These are phyloP conservation scores for Alaudala cheleensis DNA, from an alignment of 2,113 vertebrate genomes.

Conservation along the genomic window DNA sequence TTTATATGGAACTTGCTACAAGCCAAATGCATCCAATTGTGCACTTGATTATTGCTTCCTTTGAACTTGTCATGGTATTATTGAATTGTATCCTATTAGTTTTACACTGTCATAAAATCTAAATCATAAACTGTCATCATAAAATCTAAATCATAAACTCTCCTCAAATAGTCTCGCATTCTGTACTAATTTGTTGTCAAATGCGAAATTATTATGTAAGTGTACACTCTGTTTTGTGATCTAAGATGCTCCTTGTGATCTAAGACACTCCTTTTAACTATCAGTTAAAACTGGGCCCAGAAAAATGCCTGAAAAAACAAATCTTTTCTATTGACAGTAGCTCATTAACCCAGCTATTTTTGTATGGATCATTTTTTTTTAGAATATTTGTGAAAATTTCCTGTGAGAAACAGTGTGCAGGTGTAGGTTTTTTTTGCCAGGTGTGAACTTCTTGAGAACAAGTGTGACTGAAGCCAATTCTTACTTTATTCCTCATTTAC, in stretches of 20 bases:
- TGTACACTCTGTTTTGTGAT: background rate
- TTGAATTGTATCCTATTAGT: background rate
- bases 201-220: background rate
- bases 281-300: background rate
- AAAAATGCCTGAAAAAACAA: background rate
- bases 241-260: background rate
- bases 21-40: background rate
- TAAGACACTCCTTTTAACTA: background rate
- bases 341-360: background rate
- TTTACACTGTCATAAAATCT: background rate
- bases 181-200: background rate
- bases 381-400: background rate
- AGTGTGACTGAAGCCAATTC: background rate
- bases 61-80: background rate
- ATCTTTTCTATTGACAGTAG: background rate
- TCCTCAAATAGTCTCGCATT: background rate
- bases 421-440: background rate
- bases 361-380: background rate
- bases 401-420: background rate
- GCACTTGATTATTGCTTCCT: background rate
- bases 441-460: background rate
- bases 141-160: background rate
- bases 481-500: background rate
- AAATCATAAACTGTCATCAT: background rate
- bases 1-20: background rate